Evolutionary conservation across 2,797 vertebrate genomes (phyloP).

Genomic region (Coluber constrictor): DNA sequence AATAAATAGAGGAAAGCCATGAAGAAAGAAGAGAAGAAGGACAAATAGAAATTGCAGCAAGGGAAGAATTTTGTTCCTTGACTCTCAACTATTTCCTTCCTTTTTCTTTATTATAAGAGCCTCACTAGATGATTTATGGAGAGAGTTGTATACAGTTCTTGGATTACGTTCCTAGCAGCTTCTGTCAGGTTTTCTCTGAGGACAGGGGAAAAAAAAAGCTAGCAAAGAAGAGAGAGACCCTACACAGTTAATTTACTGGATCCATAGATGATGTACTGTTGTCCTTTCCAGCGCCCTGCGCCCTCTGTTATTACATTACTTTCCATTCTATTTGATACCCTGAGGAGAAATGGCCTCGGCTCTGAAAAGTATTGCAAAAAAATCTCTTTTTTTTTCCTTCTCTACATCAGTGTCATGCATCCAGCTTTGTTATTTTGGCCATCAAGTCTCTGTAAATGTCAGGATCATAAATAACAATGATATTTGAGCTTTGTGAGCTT

Average conservation of each 20-base stretch:
- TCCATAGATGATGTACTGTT: not conserved
- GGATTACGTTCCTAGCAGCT: not conserved
- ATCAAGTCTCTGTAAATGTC: slow-evolving; percentile 19
- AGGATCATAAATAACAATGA: slow-evolving; percentile 17
- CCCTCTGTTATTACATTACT: not conserved
- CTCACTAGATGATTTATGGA: not conserved
- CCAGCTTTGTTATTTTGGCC: slow-evolving; percentile 2
- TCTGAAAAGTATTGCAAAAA: not conserved
- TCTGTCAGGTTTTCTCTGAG: not conserved
- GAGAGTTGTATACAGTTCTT: not conserved
- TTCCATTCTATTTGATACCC: not conserved
- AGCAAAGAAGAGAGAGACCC: too few relatives aligned
- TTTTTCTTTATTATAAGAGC: not conserved
- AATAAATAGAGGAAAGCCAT: not conserved
- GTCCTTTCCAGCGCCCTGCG: not conserved
- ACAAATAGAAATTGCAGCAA: not conserved
- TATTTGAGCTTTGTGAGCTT: not conserved
- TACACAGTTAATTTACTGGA: not conserved
- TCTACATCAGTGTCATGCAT: not conserved
- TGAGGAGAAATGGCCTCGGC: not conserved
- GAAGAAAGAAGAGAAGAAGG: not conserved
- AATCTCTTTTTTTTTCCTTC: not conserved
- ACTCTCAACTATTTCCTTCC: not conserved
- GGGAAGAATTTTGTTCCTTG: too few relatives aligned
- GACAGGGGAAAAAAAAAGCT: not conserved